Base-by-base conservation (phyloP, 2,797 vertebrate species). In the Oophaga sylvatica region DNA sequence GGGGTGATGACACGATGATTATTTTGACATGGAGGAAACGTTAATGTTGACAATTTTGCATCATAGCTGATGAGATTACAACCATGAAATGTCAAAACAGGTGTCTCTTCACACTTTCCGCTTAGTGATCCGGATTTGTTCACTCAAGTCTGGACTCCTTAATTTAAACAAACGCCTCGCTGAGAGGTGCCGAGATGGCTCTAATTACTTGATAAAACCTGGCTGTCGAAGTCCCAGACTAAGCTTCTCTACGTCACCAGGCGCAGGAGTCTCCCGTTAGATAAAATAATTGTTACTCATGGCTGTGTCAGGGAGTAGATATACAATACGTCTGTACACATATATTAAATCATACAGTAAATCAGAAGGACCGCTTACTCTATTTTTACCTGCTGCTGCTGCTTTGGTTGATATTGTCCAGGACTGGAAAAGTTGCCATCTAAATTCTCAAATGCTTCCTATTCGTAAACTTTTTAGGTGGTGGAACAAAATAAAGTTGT, bases 51-150 rank as follows among this genome's bases (percentile, higher is more conserved):
- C 82, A 84, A 75, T 62, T 75, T 41, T 62, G 56, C 82, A 75
- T 73, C 56, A 73, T 71, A 84, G 60, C 82, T 84, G 68, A n/a
- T 73, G 56, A 60, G 22, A n/a, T 59, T 75, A 84, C 82, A 75
- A 75, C 56, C 57, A 35, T 75, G 68, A 84, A 75, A 62, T 84
- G 82, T 84, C 82, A 84, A 83, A 84, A 84, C 82, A 84, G 82
- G 76, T 80, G 45, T 86, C 53, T 60, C 17, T 45, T 68, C 77
- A 60, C 85, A 80, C 63, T 75, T 31, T 79, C 41, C 12, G 70
- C 67, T 57, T 62, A 9, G 60, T 73, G 15, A 81, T 81, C 35
- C 41, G 67, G 77, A 80, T 86, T 80, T 80, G 56, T 71, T 67
- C 41, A 35, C 70, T 75, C 48, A 84, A 75, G 76, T 22, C 63